Evolutionary conservation across 2,113 vertebrate genomes (phyloP), one percentile per base, ranked within the genome.

Genomic region (Ailuropoda melanoleuca): DNA sequence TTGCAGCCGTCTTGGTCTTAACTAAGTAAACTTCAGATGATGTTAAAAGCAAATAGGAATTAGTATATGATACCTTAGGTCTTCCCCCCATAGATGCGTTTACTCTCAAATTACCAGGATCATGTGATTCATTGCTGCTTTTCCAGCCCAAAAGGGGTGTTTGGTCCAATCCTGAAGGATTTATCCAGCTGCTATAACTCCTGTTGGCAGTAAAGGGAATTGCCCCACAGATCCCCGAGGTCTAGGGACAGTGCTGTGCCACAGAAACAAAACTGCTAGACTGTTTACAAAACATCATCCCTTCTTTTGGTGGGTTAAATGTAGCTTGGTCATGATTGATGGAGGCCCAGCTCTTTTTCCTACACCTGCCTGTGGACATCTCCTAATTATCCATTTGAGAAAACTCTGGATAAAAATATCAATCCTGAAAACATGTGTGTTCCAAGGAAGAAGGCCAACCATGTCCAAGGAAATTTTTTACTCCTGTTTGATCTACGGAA

Each of bases 381-480:
- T 95, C 68, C 53, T 97, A 91, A 97, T 97, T 97, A 94, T 43
- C 89, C 97, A 97, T 87, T 46, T 85, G 98, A 97, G 97, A 98
- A 94, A 97, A 97, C 80, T 6, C 39, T 90, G 92, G 82, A 90
- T 95, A 95, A 97, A 96, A 97, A 95, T 81, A 90, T 68, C 84
- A 66, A 31, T 80, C 53, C 62, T 64, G 77, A 72, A 92, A 96
- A 75, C 0, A 7, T 94, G 85, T 96, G 88, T 96, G 90, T 96
- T 97, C 97, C 60, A 64, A 74, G 88, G 81, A 93, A 94, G 70
- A 90, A 83, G 56, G 88, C 90, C 84, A 97, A 34, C 19, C 14
- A 5, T 46, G 53, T 95, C 92, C 87, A 78, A 93, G 85, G 90
- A 95, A 91, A 90, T 88, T 58, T 58, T 92, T 92, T 29, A 46